Conservation (phyloP, 2,113 vertebrate genomes). For the Pterocles burchelli region DNA sequence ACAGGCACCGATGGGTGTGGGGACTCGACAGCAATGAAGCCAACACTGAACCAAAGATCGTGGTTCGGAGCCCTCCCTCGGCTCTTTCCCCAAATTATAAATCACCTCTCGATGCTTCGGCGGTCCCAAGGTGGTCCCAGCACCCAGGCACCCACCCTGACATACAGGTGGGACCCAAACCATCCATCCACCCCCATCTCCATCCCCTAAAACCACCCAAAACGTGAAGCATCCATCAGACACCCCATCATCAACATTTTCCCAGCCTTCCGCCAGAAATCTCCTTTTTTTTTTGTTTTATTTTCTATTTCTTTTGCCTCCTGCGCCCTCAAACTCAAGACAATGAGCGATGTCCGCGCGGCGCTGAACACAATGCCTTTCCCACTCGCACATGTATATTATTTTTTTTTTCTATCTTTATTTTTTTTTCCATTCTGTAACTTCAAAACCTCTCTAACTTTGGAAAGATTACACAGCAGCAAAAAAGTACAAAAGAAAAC, state of each 20-base stretch:
- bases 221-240: not conserved
- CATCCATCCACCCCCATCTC: not conserved
- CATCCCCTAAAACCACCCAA: not conserved
- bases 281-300: not conserved
- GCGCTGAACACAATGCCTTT: not conserved
- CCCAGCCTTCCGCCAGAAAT: constrained; percentile 5
- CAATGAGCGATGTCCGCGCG: not conserved
- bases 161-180: not conserved
- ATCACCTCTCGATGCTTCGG: accelerated
- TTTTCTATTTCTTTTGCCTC: constrained; percentile 2
- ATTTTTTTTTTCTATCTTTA: not conserved
- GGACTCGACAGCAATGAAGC: not conserved
- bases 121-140: not conserved
- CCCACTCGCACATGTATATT: not conserved
- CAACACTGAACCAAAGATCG: not conserved
- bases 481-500: constrained; percentile 52
- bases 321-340: not conserved
- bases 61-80: not conserved
- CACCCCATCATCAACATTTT: not conserved
- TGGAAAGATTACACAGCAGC: constrained; percentile 45
- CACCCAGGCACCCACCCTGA: not conserved
- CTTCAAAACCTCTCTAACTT: constrained; percentile 46
- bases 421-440: not conserved
- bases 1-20: accelerated
- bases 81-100: not conserved